These are phyloP conservation scores for Pteria penguin DNA, from an alignment of 2,888 invertebrate genomes.

Conservation along the genomic window DNA sequence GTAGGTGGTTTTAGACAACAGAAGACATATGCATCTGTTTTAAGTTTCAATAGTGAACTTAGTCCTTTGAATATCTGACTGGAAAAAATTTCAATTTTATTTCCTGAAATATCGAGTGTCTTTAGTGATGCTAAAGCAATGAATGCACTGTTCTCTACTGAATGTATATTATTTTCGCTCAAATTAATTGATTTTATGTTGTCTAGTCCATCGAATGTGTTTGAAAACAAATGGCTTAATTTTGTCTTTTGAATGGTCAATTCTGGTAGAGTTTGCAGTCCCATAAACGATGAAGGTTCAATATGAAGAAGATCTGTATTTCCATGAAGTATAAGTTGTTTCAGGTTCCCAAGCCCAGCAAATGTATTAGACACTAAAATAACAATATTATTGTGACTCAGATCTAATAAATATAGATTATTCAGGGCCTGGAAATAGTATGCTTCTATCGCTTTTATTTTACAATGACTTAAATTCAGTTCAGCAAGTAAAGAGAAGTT, in stretches of 20 bases:
- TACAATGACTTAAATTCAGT: constrained; percentile 25
- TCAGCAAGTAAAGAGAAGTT: constrained; percentile 24
- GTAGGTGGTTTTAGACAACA: constrained; percentile 49
- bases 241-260: constrained; percentile 17
- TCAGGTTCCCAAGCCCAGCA: constrained; percentile 30
- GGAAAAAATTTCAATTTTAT: constrained; percentile 38
- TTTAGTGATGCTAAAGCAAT: constrained; percentile 14
- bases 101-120: constrained; percentile 38
- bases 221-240: constrained; percentile 4
- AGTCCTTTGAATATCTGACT: constrained; percentile 43
- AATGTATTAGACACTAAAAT: constrained; percentile 29
- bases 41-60: constrained; percentile 20
- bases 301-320: constrained; percentile 20
- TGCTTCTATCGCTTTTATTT: background rate
- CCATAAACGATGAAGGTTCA: constrained; percentile 34
- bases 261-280: constrained; percentile 28
- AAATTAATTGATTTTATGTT: constrained; percentile 31
- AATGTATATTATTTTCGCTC: constrained; percentile 23
- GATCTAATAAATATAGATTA: constrained; percentile 27
- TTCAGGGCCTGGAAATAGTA: constrained; percentile 9
- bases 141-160: constrained; percentile 37
- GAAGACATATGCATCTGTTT: constrained; percentile 45
- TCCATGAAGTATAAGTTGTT: constrained; percentile 32
- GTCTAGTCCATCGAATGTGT: constrained; percentile 35
- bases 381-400: constrained; percentile 27